Evolutionary conservation across 2,888 invertebrate genomes (phyloP), one percentile per base, ranked within the genome.

Genomic region (Vanessa cardui): DNA sequence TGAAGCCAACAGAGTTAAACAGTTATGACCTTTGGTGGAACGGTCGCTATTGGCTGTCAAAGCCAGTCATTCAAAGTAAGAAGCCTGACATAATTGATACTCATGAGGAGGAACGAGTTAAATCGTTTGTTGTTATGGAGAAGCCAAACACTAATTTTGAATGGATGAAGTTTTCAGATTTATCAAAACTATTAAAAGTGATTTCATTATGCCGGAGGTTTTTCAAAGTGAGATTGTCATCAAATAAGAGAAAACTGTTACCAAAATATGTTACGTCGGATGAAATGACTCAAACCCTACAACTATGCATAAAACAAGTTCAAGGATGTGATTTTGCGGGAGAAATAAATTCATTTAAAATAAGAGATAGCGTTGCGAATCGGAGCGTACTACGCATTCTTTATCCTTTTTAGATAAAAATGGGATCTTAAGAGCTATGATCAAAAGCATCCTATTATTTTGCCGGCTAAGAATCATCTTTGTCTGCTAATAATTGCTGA

Each of bases 1-100:
- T n/a, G n/a, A n/a, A n/a, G n/a, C 45, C 15, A 54, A 54, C 54
- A 58, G 16, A 62, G 62, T 31, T 66, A 58, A 15, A 66, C 62
- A 0, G 50, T 66, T 0, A 62, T 50, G 12, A 50, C 58, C 7
- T 58, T 62, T 18, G 50, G 66, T 58, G 20, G 50, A 16, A 49
- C 16, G 69, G 62, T 7, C 69, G 64, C 0, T 31, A 58, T 26
- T 64, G 31, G 18, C 20, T 64, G 15, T 64, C 62, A 26, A 16
- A 62, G 9, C 15, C 8, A 16, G 8, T 12, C 33, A 39, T 62
- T 58, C 2, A 44, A 58, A 7, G 16, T 58, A 44, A 58, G 18
- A n/a, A 7, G n/a, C 47, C 47, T 6, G 47, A 47, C 18, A 4
- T 47, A 47, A 16, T 47, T 47, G 47, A 47, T 6, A 47, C 47